A percentile compares a stretch with the other conserved stretches of the same genome.
phyloP scores from a whole-genome alignment of 2,797 vertebrate genomes.

The Siniperca undulata region DNA sequence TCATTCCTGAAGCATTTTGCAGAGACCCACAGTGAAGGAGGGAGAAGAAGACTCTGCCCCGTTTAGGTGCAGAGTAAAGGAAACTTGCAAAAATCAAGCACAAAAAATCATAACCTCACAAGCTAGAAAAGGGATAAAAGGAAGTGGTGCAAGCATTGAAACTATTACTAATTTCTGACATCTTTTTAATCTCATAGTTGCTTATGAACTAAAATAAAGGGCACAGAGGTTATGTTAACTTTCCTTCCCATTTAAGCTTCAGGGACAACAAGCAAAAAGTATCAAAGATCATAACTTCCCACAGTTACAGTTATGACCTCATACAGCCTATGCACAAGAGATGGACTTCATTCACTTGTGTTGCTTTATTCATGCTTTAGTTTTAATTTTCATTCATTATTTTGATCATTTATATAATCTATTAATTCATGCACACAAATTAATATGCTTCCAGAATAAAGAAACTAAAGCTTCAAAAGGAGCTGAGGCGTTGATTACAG shows the following conservation, averaged over 20 bases:
- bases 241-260: neutral
- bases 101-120: neutral
- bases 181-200: neutral
- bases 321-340: neutral
- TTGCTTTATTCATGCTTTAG: slow-evolving; percentile 9
- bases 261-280: neutral
- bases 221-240: neutral
- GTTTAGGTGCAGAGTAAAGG: neutral
- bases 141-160: neutral
- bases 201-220: neutral
- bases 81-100: neutral
- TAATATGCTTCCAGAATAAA: neutral
- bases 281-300: neutral
- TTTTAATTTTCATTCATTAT: neutral
- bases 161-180: too few relatives aligned
- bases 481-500: neutral
- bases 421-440: slow-evolving; percentile 1
- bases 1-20: neutral
- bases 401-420: slow-evolving; percentile 3
- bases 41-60: neutral
- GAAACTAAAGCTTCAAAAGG: slow-evolving; percentile 4
- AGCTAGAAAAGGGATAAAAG: neutral
- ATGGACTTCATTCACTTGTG: neutral
- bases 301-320: neutral
- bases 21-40: neutral